phyloP scores from a whole-genome alignment of 2,113 vertebrate species.

The Isichthys henryi region DNA sequence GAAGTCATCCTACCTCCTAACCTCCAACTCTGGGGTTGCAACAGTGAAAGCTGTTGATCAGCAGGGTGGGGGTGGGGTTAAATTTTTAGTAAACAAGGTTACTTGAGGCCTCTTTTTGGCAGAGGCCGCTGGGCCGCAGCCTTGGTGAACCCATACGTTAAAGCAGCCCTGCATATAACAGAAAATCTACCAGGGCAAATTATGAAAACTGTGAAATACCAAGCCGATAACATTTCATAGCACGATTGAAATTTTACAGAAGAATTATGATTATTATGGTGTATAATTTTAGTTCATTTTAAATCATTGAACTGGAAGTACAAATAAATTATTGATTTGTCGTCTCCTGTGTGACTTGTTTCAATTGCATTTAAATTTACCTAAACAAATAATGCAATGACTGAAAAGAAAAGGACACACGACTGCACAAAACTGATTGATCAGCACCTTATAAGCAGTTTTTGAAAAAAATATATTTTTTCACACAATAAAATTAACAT shows the following conservation, averaged over 20 bases:
- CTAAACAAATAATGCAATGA: not conserved
- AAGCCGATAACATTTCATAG: not conserved
- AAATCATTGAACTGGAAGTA: not conserved
- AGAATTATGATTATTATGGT: not conserved
- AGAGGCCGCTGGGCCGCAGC: not conserved
- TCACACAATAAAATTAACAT: not conserved
- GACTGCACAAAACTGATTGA: not conserved
- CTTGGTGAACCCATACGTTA: not conserved
- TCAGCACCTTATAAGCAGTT: not conserved
- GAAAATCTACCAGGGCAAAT: not conserved
- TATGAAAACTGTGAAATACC: not conserved
- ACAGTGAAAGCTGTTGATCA: not conserved
- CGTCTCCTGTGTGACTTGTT: not conserved
- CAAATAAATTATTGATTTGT: not conserved
- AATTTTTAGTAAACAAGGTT: not conserved
- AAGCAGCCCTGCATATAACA: not conserved
- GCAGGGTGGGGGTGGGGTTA: not conserved
- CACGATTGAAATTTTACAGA: not conserved
- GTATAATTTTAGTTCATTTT: not conserved
- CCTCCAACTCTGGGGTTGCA: not conserved
- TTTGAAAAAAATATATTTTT: not conserved
- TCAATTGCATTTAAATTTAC: not conserved
- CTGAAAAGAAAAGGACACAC: not conserved
- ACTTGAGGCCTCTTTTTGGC: too few species aligned
- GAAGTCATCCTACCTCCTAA: not conserved